Percentiles rank a stretch among this genome's conserved stretches.
Conservation (phyloP, 2,888 invertebrate genomes). For the Lomographa bimaculata region DNA sequence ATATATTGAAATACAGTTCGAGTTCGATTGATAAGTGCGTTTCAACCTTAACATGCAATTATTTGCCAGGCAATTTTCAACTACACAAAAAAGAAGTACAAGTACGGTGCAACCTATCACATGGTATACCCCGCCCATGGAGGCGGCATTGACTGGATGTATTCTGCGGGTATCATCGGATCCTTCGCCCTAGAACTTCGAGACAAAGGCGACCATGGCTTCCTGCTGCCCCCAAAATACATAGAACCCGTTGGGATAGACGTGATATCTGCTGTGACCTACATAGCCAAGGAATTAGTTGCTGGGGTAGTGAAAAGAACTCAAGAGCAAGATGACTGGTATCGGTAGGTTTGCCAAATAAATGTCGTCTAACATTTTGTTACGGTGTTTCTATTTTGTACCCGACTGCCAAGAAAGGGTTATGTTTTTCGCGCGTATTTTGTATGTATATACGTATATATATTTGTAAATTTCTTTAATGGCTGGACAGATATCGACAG, state of each 20-base stretch:
- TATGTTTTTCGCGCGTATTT: no score
- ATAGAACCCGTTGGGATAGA: slow-evolving; percentile 45
- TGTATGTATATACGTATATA: no score
- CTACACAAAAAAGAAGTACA: slow-evolving; percentile 33
- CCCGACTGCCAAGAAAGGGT: no score
- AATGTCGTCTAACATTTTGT: no score
- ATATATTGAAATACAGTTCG: no score
- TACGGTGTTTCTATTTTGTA: no score
- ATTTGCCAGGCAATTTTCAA: slow-evolving; percentile 44
- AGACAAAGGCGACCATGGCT: slow-evolving; percentile 41
- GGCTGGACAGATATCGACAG: no score
- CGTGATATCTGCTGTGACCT: slow-evolving; percentile 35
- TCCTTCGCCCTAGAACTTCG: slow-evolving; percentile 42
- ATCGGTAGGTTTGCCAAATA: no score
- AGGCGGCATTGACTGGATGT: slow-evolving; percentile 44
- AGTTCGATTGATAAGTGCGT: no score
- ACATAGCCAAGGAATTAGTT: slow-evolving; percentile 35
- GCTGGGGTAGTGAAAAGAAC: slow-evolving; percentile 9
- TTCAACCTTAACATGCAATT: no score
- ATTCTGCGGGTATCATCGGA: slow-evolving; percentile 37
- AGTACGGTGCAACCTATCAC: slow-evolving; percentile 37
- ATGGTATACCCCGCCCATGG: slow-evolving; percentile 44
- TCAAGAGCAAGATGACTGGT: no score
- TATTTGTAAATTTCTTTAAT: no score
- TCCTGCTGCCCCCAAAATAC: slow-evolving; percentile 38